Evolutionary conservation across 2,888 invertebrate species (phyloP).

Genomic region (Andrena bucephala): DNA sequence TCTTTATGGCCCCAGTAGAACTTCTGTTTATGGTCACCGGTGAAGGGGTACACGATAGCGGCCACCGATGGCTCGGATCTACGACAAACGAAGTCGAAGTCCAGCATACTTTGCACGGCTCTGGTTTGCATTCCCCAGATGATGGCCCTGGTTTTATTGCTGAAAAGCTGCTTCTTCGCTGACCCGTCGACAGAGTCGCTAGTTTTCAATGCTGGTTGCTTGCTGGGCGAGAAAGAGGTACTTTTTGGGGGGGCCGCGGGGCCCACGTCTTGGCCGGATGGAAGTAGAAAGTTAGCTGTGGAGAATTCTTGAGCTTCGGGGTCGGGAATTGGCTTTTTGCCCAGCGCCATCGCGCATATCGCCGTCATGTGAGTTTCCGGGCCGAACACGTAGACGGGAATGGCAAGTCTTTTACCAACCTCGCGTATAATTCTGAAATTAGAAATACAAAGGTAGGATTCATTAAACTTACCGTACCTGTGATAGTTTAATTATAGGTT

Average conservation of each 20-base stretch:
- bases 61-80: slow-evolving; percentile 96
- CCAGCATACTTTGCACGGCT: slow-evolving; percentile 98
- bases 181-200: slow-evolving; percentile 75
- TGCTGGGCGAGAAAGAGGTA: slow-evolving; percentile 55
- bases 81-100: slow-evolving; percentile 97
- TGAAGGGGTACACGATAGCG: slow-evolving; percentile 99
- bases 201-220: slow-evolving; percentile 63
- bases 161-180: slow-evolving; percentile 89
- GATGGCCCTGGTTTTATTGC: slow-evolving; percentile 94
- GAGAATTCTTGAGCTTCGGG: slow-evolving; percentile 90
- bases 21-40: slow-evolving; percentile 99
- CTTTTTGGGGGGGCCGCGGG: slow-evolving; percentile 71
- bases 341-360: slow-evolving; percentile 99
- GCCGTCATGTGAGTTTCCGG: slow-evolving; percentile 99
- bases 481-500: neutral
- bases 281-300: slow-evolving; percentile 95
- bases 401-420: slow-evolving; percentile 89
- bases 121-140: slow-evolving; percentile 99
- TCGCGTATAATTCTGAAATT: slow-evolving; percentile 81
- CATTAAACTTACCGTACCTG: neutral
- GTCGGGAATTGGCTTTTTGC: slow-evolving; percentile 93
- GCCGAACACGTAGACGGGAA: slow-evolving; percentile 98
- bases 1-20: slow-evolving; percentile 99
- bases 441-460: neutral
- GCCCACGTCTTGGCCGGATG: slow-evolving; percentile 89